These are phyloP conservation scores for Alloscopus bannaensis DNA, from an alignment of 2,888 invertebrate species.

Conservation along the genomic window DNA sequence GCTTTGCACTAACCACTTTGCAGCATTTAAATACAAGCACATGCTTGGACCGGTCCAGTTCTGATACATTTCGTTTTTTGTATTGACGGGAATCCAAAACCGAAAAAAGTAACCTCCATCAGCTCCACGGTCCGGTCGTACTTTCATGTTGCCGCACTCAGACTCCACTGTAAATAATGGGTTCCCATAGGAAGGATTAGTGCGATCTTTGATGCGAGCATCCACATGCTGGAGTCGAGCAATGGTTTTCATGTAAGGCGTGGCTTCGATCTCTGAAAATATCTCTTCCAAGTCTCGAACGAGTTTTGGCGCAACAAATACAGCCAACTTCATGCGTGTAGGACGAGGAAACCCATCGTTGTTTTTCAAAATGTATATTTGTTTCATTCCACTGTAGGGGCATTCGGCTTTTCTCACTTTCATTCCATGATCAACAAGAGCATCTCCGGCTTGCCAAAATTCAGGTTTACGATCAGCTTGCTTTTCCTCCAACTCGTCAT, in stretches of 20 bases:
- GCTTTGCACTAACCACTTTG: background rate
- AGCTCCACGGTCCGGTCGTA: background rate
- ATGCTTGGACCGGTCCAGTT: background rate
- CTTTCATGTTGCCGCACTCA: background rate
- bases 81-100: background rate
- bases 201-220: background rate
- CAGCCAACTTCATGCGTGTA: background rate
- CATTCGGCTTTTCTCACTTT: background rate
- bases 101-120: background rate
- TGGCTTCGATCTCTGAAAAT: background rate
- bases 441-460: background rate
- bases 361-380: background rate
- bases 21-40: background rate
- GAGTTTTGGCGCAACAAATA: background rate
- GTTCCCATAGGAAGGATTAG: background rate
- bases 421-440: background rate
- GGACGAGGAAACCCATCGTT: background rate
- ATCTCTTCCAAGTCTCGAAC: background rate
- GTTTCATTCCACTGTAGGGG: background rate
- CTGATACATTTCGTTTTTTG: background rate
- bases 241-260: background rate
- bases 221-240: background rate
- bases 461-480: too few relatives aligned
- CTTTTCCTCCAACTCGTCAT: too few relatives aligned
- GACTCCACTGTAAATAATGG: background rate